Evolutionary conservation across 1,140 invertebrate genomes (phyloP).

Genomic region (Pseudobourletiella spinata): DNA sequence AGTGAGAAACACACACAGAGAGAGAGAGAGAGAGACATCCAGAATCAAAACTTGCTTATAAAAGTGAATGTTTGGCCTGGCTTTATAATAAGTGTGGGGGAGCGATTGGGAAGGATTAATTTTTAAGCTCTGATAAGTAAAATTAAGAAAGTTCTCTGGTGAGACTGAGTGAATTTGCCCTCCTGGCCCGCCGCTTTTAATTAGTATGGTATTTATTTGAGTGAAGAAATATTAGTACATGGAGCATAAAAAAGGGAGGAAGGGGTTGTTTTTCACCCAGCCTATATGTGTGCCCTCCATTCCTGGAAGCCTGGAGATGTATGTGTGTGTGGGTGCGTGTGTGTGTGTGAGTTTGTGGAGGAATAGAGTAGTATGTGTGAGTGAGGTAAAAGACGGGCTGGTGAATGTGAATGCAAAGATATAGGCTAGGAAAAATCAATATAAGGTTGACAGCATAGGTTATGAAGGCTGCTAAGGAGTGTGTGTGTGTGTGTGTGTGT

Average conservation of each 20-base stretch:
- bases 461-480: slow-evolving; percentile 26
- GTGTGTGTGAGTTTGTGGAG: neutral
- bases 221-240: slow-evolving; percentile 15
- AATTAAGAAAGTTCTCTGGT: slow-evolving; percentile 12
- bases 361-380: no score
- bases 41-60: no score
- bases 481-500: slow-evolving; percentile 11
- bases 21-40: no score
- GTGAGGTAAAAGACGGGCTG: neutral
- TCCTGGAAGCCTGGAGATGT: neutral
- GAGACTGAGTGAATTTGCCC: slow-evolving; percentile 4
- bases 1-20: no score
- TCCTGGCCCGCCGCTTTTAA: no score
- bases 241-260: slow-evolving; percentile 6
- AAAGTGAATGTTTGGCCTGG: no score
- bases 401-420: slow-evolving; percentile 18
- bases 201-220: slow-evolving; percentile 18
- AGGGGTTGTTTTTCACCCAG: slow-evolving; percentile 22
- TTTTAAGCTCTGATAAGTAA: slow-evolving; percentile 4
- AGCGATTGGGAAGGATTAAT: slow-evolving; percentile 24
- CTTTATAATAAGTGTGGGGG: no score
- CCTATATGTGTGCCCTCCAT: neutral
- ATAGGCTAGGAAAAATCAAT: slow-evolving; percentile 30
- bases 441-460: slow-evolving; percentile 31
- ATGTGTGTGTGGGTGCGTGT: neutral